Evolutionary conservation across 2,113 vertebrate species (phyloP).

Genomic region (Corythornis madagascariensis): DNA sequence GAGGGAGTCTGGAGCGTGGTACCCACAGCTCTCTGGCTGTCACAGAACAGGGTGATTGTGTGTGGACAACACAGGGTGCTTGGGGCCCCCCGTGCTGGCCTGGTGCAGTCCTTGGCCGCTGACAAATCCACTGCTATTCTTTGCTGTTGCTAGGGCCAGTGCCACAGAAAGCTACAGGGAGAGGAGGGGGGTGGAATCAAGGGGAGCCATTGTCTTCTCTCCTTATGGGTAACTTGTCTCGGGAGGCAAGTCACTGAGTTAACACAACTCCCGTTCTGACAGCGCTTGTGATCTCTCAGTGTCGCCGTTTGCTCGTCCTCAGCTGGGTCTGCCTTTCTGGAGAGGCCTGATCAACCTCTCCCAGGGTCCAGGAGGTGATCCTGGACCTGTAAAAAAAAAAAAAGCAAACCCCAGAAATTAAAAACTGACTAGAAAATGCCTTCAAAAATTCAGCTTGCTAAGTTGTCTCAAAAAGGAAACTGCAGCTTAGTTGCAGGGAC

Average conservation of each 20-base stretch:
- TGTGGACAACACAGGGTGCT: not conserved
- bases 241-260: slow-evolving; percentile 22
- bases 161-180: not conserved
- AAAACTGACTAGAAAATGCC: not conserved
- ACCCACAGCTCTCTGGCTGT: not conserved
- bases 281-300: not conserved
- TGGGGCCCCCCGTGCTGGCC: not conserved
- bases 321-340: not conserved
- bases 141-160: slow-evolving; percentile 40
- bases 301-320: not conserved
- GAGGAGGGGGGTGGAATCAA: not conserved
- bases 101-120: not conserved
- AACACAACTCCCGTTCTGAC: not conserved
- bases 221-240: slow-evolving; percentile 5
- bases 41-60: not conserved
- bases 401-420: too few species aligned
- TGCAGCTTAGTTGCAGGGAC: slow-evolving; percentile 14
- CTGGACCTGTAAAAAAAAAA: not conserved
- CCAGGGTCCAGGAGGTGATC: not conserved
- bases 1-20: not conserved
- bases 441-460: not conserved
- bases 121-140: slow-evolving; percentile 24
- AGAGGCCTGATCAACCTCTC: not conserved
- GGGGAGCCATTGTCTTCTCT: slow-evolving; percentile 23
- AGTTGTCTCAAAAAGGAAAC: slow-evolving; percentile 10